Evolutionary conservation across 2,888 invertebrate genomes (phyloP).

Genomic region (Ptychoptera contaminata): DNA sequence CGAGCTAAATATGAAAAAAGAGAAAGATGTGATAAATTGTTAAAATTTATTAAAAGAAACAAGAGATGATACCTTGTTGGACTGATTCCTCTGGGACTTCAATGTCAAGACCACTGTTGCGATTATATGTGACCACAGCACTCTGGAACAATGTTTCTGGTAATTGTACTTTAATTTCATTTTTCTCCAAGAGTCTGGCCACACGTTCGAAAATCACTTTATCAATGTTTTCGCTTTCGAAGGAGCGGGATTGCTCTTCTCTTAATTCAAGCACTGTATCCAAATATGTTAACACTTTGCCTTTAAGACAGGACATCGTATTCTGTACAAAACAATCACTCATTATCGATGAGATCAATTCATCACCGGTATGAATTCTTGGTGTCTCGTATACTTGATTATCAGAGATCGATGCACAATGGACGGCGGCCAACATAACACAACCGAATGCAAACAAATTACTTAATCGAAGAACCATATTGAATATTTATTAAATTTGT

Average conservation of each 20-base stretch:
- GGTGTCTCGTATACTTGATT: constrained; percentile 36
- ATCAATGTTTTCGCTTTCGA: constrained; percentile 47
- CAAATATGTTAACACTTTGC: constrained; percentile 59
- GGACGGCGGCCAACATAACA: constrained; percentile 35
- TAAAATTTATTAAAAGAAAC: not conserved
- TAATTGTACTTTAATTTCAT: constrained; percentile 55
- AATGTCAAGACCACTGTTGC: constrained; percentile 48
- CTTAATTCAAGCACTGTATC: constrained; percentile 50
- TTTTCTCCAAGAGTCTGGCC: constrained; percentile 51
- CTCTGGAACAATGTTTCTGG: constrained; percentile 55
- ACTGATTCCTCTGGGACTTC: constrained; percentile 36
- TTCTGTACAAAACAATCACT: constrained; percentile 54
- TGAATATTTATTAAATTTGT: constrained; percentile 5
- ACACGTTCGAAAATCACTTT: constrained; percentile 59
- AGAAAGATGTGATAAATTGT: not conserved
- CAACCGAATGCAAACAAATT: constrained; percentile 38
- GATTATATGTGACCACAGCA: constrained; percentile 49
- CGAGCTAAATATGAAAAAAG: constrained; percentile 39
- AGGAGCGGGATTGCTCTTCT: constrained; percentile 42
- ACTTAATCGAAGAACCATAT: constrained; percentile 26
- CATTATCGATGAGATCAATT: constrained; percentile 52
- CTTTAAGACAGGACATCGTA: constrained; percentile 58
- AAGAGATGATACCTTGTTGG: constrained; percentile 12
- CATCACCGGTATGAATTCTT: constrained; percentile 46
- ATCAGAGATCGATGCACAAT: constrained; percentile 33